phyloP scores from a whole-genome alignment of 2,888 invertebrate genomes.

The Xanthia icteritia region DNA sequence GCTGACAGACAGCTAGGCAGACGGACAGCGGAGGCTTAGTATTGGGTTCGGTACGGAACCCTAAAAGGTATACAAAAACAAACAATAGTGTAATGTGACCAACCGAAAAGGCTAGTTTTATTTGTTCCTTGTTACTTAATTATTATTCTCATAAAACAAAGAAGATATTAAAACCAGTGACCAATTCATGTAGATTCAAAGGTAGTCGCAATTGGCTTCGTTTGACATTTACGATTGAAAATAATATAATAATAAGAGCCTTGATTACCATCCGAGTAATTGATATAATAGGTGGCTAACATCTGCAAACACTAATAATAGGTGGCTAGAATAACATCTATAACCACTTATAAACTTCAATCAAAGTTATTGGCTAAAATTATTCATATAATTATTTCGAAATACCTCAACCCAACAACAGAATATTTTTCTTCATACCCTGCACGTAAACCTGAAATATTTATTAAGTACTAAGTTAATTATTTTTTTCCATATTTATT shows the following conservation, averaged over 20 bases:
- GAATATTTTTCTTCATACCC: background rate
- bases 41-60: no score
- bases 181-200: conserved; percentile 2
- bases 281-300: conserved; percentile 29
- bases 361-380: conserved; percentile 21
- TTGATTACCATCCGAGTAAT: conserved; percentile 30
- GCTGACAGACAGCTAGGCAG: no score
- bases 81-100: no score
- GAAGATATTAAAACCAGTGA: background rate
- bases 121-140: background rate
- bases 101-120: background rate
- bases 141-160: background rate
- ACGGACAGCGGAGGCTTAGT: no score
- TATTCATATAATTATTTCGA: background rate
- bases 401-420: background rate
- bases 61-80: background rate
- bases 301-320: conserved; percentile 30
- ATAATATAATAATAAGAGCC: background rate
- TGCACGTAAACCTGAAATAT: background rate
- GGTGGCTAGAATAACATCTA: background rate
- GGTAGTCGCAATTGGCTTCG: conserved; percentile 17
- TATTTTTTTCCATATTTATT: background rate
- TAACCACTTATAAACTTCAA: conserved; percentile 8
- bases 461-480: no score
- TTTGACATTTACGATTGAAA: conserved; percentile 31